Percentiles rank a stretch among this genome's conserved stretches.
phyloP scores from a whole-genome alignment of 2,797 vertebrate genomes.

The Macroramphosus scolopax region DNA sequence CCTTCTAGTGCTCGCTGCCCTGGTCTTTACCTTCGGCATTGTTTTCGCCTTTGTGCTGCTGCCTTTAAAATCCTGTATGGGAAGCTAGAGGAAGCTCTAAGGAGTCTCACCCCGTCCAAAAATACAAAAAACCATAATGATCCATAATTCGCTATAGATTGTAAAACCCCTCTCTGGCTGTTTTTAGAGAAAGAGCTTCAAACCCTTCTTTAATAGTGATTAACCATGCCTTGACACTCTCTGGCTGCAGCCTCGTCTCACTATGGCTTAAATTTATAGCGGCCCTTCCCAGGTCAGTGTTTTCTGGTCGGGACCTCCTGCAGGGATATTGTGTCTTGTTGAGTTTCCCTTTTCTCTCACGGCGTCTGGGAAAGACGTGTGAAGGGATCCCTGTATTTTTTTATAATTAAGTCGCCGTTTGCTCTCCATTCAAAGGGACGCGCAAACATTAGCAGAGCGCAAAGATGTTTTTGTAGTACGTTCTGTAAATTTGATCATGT shows the following conservation, averaged over 20 bases:
- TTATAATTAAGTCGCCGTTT: conserved; percentile 8
- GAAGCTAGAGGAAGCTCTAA: conserved; percentile 36
- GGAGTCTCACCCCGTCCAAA: conserved; percentile 28
- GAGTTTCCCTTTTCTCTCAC: conserved; percentile 43
- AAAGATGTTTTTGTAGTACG: conserved; percentile 10
- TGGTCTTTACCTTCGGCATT: conserved; percentile 45
- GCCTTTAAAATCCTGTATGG: conserved; percentile 27
- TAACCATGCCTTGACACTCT: conserved; percentile 52
- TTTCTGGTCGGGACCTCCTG: conserved; percentile 61
- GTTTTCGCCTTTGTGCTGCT: conserved; percentile 47
- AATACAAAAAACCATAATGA: conserved; percentile 44
- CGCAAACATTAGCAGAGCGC: conserved; percentile 20
- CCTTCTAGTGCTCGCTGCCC: conserved; percentile 45
- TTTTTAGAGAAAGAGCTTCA: conserved; percentile 24
- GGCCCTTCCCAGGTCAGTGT: conserved; percentile 55
- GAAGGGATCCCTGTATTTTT: conserved; percentile 38
- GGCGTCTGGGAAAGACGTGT: conserved; percentile 52
- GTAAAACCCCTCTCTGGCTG: conserved; percentile 50
- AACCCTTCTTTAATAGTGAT: conserved; percentile 55
- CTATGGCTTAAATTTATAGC: conserved; percentile 65
- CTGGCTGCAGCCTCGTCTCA: conserved; percentile 44
- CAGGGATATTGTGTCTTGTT: conserved; percentile 60
- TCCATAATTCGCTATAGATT: conserved; percentile 56
- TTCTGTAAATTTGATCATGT: conserved; percentile 21
- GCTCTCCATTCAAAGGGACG: conserved; percentile 14